Percentiles rank a stretch among this genome's conserved stretches.
Conservation (phyloP, 2,888 invertebrate species). For the Cheilosia soror region DNA sequence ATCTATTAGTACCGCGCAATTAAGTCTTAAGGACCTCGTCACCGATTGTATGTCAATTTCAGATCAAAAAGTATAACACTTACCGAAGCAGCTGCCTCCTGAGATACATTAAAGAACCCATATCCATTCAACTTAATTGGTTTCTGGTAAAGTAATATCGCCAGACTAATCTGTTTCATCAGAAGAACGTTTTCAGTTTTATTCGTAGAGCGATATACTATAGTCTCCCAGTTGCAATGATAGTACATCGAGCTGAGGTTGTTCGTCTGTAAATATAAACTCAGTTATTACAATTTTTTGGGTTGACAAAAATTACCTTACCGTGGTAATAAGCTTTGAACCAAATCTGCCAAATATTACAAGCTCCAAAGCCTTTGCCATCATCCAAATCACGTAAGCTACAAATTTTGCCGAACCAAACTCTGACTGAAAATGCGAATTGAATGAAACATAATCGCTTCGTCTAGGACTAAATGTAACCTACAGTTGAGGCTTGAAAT, state of each 20-base stretch:
- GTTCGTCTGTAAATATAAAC: slow-evolving; percentile 67
- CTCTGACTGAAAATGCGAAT: slow-evolving; percentile 5
- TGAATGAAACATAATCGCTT: neutral
- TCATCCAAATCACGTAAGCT: slow-evolving; percentile 74
- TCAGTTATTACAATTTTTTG: neutral
- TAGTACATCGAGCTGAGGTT: slow-evolving; percentile 76
- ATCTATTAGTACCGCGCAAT: too few species aligned
- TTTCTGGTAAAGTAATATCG: slow-evolving; percentile 74
- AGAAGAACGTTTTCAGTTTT: slow-evolving; percentile 64
- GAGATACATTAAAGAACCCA: slow-evolving; percentile 76
- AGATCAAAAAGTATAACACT: too few species aligned
- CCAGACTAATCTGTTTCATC: slow-evolving; percentile 75
- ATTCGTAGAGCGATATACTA: slow-evolving; percentile 66
- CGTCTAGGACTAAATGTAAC: neutral
- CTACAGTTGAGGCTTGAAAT: slow-evolving; percentile 32
- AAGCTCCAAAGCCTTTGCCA: slow-evolving; percentile 74
- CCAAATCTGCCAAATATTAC: slow-evolving; percentile 77
- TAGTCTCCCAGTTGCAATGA: slow-evolving; percentile 76
- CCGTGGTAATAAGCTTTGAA: slow-evolving; percentile 71
- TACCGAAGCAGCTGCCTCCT: slow-evolving; percentile 72
- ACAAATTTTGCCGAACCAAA: slow-evolving; percentile 62
- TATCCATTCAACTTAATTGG: slow-evolving; percentile 71
- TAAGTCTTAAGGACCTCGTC: too few species aligned
- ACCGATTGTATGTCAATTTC: too few species aligned
- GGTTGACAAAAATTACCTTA: neutral